Evolutionary conservation across 2,888 invertebrate genomes (phyloP).

Genomic region (Slavum lentiscoides): DNA sequence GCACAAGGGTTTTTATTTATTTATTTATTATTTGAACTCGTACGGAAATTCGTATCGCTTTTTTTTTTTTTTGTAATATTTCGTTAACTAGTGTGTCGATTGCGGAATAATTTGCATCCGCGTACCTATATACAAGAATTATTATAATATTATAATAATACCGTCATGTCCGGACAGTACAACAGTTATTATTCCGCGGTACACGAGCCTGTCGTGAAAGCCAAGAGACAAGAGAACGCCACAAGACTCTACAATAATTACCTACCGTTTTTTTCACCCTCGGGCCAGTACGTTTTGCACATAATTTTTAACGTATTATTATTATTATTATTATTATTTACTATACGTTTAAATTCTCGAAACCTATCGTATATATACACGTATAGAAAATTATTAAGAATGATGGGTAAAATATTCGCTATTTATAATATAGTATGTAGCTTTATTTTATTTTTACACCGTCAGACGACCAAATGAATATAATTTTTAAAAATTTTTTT

Average conservation of each 20-base stretch:
- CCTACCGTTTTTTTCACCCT: not conserved
- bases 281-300: not conserved
- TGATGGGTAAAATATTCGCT: no score
- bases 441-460: no score
- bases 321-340: no score
- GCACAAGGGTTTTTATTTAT: no score
- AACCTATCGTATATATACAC: no score
- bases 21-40: not conserved
- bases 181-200: not conserved
- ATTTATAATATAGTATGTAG: no score
- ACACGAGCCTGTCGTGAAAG: conserved; percentile 31
- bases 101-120: not conserved
- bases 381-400: no score
- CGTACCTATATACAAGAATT: not conserved
- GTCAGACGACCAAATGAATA: no score
- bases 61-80: no score
- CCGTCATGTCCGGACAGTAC: not conserved
- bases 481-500: no score
- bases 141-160: not conserved
- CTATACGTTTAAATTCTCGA: no score
- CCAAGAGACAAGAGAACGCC: not conserved
- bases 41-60: not conserved
- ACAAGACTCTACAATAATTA: not conserved
- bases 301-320: no score
- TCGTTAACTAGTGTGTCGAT: not conserved